Percentiles rank a stretch among this genome's conserved stretches.
These are phyloP conservation scores for Nomia melanderi DNA, from an alignment of 1,140 invertebrate species.

Conservation along the genomic window DNA sequence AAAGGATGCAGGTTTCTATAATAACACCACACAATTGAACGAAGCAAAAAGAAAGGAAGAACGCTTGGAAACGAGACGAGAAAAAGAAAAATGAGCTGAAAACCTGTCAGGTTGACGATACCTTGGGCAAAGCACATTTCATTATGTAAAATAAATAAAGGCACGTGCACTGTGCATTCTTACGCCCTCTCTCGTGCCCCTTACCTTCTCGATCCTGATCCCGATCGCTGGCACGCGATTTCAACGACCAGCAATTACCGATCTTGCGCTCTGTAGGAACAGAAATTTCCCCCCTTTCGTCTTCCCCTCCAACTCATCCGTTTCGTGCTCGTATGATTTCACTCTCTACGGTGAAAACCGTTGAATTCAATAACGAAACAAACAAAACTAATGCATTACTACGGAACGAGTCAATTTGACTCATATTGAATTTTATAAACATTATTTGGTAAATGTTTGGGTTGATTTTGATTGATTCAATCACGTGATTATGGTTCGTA, in stretches of 20 bases:
- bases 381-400: background rate
- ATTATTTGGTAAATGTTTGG: too few species aligned
- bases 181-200: conserved; percentile 53
- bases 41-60: background rate
- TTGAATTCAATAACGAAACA: background rate
- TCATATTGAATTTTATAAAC: background rate
- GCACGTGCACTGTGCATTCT: conserved; percentile 70
- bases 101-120: conserved; percentile 55
- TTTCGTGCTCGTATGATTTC: background rate
- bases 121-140: conserved; percentile 57
- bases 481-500: too few species aligned
- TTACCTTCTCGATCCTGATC: conserved; percentile 23
- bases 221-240: conserved; percentile 66
- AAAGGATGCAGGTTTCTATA: background rate
- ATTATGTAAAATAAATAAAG: conserved; percentile 76
- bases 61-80: background rate
- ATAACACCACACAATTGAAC: background rate
- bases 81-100: conserved; percentile 3
- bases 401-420: too few species aligned
- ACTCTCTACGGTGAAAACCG: background rate
- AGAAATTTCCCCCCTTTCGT: conserved; percentile 36
- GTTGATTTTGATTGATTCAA: too few species aligned
- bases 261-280: conserved; percentile 59
- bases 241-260: conserved; percentile 67
- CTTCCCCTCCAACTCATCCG: background rate